phyloP scores from a whole-genome alignment of 2,888 invertebrate genomes.

The Leucophora obtusa region DNA sequence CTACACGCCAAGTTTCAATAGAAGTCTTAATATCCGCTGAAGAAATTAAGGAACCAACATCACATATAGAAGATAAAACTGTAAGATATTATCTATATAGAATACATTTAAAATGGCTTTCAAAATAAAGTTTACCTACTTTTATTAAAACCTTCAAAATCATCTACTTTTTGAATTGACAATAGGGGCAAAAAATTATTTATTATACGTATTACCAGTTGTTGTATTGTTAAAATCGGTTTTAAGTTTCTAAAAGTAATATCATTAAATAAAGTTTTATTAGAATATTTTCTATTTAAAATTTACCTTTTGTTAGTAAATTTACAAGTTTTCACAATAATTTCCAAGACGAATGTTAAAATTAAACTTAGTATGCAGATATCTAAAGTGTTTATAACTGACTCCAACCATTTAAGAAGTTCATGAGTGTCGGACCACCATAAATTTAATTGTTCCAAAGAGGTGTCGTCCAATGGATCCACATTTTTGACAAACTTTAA shows the following conservation, averaged over 20 bases:
- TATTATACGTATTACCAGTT: conserved; percentile 11
- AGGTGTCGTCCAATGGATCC: not conserved
- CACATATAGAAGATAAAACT: conserved; percentile 48
- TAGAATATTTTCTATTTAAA: not conserved
- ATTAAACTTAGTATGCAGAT: conserved; percentile 20
- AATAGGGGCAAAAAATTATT: conserved; percentile 30
- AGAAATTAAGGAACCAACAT: conserved; percentile 38
- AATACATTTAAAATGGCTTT: not conserved
- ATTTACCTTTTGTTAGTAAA: conserved; percentile 45
- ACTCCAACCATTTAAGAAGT: conserved; percentile 47
- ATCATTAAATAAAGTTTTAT: not conserved
- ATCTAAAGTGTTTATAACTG: conserved; percentile 25
- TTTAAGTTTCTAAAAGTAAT: conserved; percentile 38
- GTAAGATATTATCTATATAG: not conserved
- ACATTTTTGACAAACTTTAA: conserved; percentile 31
- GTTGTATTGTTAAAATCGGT: conserved; percentile 20
- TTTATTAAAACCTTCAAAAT: conserved; percentile 27
- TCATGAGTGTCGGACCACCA: conserved; percentile 47
- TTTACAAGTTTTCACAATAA: conserved; percentile 36
- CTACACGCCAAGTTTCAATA: conserved; percentile 48
- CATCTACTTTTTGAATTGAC: not conserved
- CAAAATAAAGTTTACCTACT: conserved; percentile 8
- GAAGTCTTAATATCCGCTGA: conserved; percentile 38
- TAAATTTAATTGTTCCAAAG: not conserved
- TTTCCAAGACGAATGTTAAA: conserved; percentile 37